phyloP scores from a whole-genome alignment of 2,113 vertebrate species.

The Ascaphus truei region DNA sequence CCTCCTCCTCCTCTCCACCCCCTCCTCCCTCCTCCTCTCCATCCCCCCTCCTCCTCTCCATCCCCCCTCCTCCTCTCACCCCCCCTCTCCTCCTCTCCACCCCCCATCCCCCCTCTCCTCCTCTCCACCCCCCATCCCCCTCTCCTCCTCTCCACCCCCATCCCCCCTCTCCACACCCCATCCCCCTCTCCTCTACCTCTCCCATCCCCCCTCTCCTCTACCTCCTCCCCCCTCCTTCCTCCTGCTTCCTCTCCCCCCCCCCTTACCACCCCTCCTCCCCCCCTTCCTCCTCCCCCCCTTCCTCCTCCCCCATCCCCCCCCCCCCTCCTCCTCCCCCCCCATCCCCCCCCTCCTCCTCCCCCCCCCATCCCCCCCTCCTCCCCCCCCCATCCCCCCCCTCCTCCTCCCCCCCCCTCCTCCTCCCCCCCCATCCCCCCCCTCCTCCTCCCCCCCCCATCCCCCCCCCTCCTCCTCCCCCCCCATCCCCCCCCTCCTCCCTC shows the following conservation, averaged over 20 bases:
- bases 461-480: conserved; percentile 74
- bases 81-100: conserved; percentile 71
- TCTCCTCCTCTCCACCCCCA: conserved; percentile 76
- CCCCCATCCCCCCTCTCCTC: conserved; percentile 84
- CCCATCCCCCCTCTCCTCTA: conserved; percentile 81
- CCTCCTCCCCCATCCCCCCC: conserved; percentile 75
- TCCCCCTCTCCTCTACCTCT: conserved; percentile 70
- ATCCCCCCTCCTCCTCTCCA: conserved; percentile 75
- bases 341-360: conserved; percentile 77
- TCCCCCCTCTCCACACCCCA: conserved; percentile 76
- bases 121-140: conserved; percentile 76
- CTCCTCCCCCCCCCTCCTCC: conserved; percentile 74
- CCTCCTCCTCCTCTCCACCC: conserved; percentile 75
- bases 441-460: conserved; percentile 75
- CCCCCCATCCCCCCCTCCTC: conserved; percentile 76
- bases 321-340: conserved; percentile 70
- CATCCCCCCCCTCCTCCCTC: conserved; percentile 74
- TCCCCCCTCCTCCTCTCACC: conserved; percentile 75
- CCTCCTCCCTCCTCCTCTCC: conserved; percentile 76
- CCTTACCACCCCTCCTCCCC: conserved; percentile 75
- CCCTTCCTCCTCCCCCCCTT: conserved; percentile 75
- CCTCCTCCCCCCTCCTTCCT: conserved; percentile 73
- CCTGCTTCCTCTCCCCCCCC: conserved; percentile 80
- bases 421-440: conserved; percentile 75
- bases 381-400: conserved; percentile 75